A percentile compares a stretch with the other conserved stretches of the same genome.
Evolutionary conservation across 1,140 invertebrate genomes (phyloP).

Genomic region (fruit fly (Drosophila melanogaster)): Release_6_plus_ISO1_MT NT_033779.5:21051001-21051500

Average conservation of each 20-base stretch:
- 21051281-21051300: conserved; percentile 44
- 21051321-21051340: conserved; percentile 80
- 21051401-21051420: conserved; percentile 33
- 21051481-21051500: conserved; percentile 34
- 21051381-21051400: conserved; percentile 23
- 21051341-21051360: conserved; percentile 48
- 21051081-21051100: conserved; percentile 41
- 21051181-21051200: conserved; percentile 81
- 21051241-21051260: conserved; percentile 45
- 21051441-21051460: conserved; percentile 1
- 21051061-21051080: conserved; percentile 14
- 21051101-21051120: conserved; percentile 44
- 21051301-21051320: conserved; percentile 75
- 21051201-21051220: conserved; percentile 75
- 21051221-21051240: conserved; percentile 76
- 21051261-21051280: conserved; percentile 23
- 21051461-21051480: conserved; percentile 18
- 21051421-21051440: conserved; percentile 42
- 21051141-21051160: conserved; percentile 22
- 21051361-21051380: conserved; percentile 46
- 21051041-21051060: background rate
- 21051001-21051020: conserved; percentile 17
- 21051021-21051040: background rate
- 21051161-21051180: conserved; percentile 69
- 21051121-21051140: conserved; percentile 42